A percentile compares a stretch with the other conserved stretches of the same genome.
phyloP scores from a whole-genome alignment of 1,140 invertebrate genomes.

The Teleopsis dalmanni region DNA sequence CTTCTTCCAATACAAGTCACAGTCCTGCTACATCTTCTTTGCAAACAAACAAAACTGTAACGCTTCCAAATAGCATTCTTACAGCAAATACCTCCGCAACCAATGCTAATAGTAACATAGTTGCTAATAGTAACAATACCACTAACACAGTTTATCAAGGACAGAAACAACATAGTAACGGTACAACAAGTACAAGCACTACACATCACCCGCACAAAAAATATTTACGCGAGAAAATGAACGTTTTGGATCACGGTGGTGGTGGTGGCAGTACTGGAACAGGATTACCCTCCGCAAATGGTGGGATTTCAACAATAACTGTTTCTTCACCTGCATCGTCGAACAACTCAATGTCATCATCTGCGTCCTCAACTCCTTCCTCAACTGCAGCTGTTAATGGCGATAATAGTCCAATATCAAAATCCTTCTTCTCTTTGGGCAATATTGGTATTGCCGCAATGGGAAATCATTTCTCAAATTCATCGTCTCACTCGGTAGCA shows the following conservation, averaged over 20 bases:
- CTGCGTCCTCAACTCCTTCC: slow-evolving; percentile 7
- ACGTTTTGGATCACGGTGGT: slow-evolving; percentile 28
- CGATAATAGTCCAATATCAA: slow-evolving; percentile 26
- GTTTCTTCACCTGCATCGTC: slow-evolving; percentile 40
- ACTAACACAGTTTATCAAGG: neutral
- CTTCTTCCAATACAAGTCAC: neutral
- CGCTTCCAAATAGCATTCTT: slow-evolving; percentile 3
- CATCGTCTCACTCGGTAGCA: slow-evolving; percentile 10
- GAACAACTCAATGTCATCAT: slow-evolving; percentile 21
- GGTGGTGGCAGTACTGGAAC: slow-evolving; percentile 4
- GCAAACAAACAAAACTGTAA: slow-evolving; percentile 1
- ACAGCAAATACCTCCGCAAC: slow-evolving; percentile 11
- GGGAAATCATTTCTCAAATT: slow-evolving; percentile 6
- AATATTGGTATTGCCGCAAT: slow-evolving; percentile 1
- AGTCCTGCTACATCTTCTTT: neutral
- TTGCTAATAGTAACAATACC: neutral
- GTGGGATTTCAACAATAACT: slow-evolving; percentile 29
- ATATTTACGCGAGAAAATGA: slow-evolving; percentile 41
- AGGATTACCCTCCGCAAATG: neutral
- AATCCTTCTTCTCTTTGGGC: too few relatives aligned
- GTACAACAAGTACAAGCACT: slow-evolving; percentile 11
- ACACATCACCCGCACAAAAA: slow-evolving; percentile 42
- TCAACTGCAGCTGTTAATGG: slow-evolving; percentile 37
- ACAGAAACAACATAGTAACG: slow-evolving; percentile 22
- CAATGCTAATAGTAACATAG: neutral